Evolutionary conservation across 2,888 invertebrate species (phyloP).

Genomic region (Monoplex corrugatus): DNA sequence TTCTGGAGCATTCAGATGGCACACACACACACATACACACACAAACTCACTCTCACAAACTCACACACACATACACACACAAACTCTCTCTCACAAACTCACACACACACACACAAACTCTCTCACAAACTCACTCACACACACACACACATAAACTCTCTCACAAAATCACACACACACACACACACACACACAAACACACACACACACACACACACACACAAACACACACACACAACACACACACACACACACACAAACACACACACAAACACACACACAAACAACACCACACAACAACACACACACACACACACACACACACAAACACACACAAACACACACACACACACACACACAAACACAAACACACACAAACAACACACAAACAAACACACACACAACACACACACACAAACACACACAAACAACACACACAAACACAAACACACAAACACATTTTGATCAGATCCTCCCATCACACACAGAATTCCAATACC

Average conservation of each 20-base stretch:
- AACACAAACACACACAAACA: too few relatives aligned
- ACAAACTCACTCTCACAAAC: not conserved
- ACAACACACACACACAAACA: too few relatives aligned
- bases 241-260: not conserved
- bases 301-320: not conserved
- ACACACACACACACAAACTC: not conserved
- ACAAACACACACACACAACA: not conserved
- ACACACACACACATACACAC: not conserved
- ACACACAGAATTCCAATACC: too few relatives aligned
- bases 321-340: not conserved
- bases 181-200: not conserved
- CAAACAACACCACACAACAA: not conserved
- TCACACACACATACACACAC: not conserved
- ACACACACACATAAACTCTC: not conserved
- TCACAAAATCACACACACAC: slow-evolving; percentile 19
- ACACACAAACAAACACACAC: too few relatives aligned
- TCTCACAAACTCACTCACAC: not conserved
- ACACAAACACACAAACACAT: too few relatives aligned
- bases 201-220: not conserved
- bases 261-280: not conserved
- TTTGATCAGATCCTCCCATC: too few relatives aligned
- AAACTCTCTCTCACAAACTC: not conserved
- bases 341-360: too few relatives aligned
- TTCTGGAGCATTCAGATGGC: too few relatives aligned
- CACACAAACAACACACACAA: too few relatives aligned